These are phyloP conservation scores for Stenoptilia bipunctidactyla DNA, from an alignment of 2,888 invertebrate genomes.

Conservation along the genomic window DNA sequence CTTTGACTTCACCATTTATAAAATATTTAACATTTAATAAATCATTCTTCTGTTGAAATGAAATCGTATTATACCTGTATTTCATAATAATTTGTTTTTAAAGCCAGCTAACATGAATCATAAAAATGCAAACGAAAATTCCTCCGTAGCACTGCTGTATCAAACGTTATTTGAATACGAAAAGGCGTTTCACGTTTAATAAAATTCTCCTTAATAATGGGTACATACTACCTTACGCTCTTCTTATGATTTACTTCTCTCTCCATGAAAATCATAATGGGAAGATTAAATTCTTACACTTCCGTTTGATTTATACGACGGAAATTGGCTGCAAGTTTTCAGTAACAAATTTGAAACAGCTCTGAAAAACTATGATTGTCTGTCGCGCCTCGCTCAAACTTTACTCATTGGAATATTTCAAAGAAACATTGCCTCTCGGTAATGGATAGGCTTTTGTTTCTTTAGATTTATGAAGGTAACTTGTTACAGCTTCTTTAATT, in stretches of 20 bases:
- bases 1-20: no score
- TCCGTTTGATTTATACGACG: constrained; percentile 35
- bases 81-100: no score
- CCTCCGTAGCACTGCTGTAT: not conserved
- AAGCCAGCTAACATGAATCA: no score
- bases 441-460: constrained; percentile 66
- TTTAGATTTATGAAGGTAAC: constrained; percentile 69
- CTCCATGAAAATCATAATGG: constrained; percentile 1
- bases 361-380: constrained; percentile 62
- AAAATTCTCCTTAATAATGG: not conserved
- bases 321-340: constrained; percentile 26
- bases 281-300: constrained; percentile 20
- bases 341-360: constrained; percentile 46
- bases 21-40: no score
- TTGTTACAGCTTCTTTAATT: constrained; percentile 70
- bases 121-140: no score
- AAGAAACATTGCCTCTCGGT: constrained; percentile 51
- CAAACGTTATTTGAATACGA: not conserved
- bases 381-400: constrained; percentile 43
- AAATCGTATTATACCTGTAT: no score
- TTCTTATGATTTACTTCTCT: not conserved
- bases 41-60: no score
- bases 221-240: not conserved
- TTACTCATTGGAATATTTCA: constrained; percentile 59
- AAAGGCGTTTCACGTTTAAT: not conserved